Evolutionary conservation across 2,888 invertebrate genomes (phyloP), one percentile per base, ranked within the genome.

Genomic region (Trimorus sp.): DNA sequence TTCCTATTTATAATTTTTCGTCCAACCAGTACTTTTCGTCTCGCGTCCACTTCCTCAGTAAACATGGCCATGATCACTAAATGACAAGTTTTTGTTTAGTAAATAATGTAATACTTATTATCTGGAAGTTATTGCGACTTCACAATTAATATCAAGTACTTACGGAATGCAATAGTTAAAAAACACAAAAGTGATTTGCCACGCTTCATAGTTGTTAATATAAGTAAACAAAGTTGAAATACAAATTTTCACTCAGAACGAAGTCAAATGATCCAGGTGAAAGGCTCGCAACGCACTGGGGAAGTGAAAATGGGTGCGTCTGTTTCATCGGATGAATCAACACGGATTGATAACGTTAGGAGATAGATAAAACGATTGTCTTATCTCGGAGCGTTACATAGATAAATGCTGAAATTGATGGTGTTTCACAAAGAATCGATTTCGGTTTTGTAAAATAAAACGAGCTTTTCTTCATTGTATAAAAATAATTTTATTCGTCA

Each of bases 21-120:
- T 70, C 97, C 97, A 87, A 95, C 93, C 53, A 97, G 93, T 88
- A 97, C 96, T 90, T 95, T 96, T 87, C 97, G 93, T 87, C 96
- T 94, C 11, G 94, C 96, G 90, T 97, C 96, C 36, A 94, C 94
- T 92, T 96, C 95, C 88, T 94, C 94, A 84, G 95, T 93, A 59
- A 95, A 93, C 45, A 95, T 93, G 80, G 95, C 94, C 87, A 96
- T 89, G 75, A 96, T 92, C 88, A 95, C 95, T 82, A 51, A 60
- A 54, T 37, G n/a, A 75, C 51, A 48, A 60, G 66, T 48, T 48
- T 15, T 42, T 49, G n/a, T n/a, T n/a, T n/a, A n/a, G n/a, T n/a
- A 15, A 48, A 12, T 56, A 26, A n/a, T 48, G 48, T 62, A 48
- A 40, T 26, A 62, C 48, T 1, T 45, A 45, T 45, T 45, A 6